These are phyloP conservation scores for Drosophila algonquin DNA, from an alignment of 2,888 invertebrate species.

Conservation along the genomic window DNA sequence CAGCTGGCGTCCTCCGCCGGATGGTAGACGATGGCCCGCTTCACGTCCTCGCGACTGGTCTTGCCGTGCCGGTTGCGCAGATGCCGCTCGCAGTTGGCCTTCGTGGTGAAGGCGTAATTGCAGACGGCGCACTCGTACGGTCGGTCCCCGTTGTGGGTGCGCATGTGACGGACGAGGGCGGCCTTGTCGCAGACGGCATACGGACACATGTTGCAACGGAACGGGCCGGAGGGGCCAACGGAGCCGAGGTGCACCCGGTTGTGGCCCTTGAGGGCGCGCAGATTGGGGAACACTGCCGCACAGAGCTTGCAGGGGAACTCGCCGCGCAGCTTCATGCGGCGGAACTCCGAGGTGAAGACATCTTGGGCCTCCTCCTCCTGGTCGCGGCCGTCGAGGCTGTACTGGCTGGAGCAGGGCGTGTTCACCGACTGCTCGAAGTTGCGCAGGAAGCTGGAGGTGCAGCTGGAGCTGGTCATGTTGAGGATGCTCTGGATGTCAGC, in stretches of 20 bases:
- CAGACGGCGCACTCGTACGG: slow-evolving; percentile 98
- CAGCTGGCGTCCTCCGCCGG: slow-evolving; percentile 93
- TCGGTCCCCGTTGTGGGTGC: slow-evolving; percentile 97
- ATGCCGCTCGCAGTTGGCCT: slow-evolving; percentile 98
- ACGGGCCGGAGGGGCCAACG: slow-evolving; percentile 89
- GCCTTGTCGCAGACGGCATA: slow-evolving; percentile 94
- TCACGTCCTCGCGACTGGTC: slow-evolving; percentile 93
- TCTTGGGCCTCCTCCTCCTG: slow-evolving; percentile 92
- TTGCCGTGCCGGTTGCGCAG: slow-evolving; percentile 95
- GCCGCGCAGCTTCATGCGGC: slow-evolving; percentile 94
- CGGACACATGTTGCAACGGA: slow-evolving; percentile 96
- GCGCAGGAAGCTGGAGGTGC: slow-evolving; percentile 87
- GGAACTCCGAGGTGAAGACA: slow-evolving; percentile 92
- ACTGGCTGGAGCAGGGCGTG: slow-evolving; percentile 83
- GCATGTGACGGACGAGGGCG: slow-evolving; percentile 94
- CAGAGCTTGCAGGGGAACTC: slow-evolving; percentile 97
- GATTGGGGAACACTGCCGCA: slow-evolving; percentile 93
- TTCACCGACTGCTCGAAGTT: slow-evolving; percentile 85
- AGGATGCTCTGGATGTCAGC: slow-evolving; percentile 94
- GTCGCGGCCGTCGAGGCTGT: slow-evolving; percentile 78
- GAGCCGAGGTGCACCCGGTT: slow-evolving; percentile 93
- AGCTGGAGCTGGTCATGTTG: slow-evolving; percentile 88
- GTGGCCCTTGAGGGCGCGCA: slow-evolving; percentile 95
- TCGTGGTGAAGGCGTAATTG: slow-evolving; percentile 97
- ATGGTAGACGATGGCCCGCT: slow-evolving; percentile 93